Evolutionary conservation across 2,888 invertebrate genomes (phyloP), one percentile per base, ranked within the genome.

Genomic region (Timema podura): DNA sequence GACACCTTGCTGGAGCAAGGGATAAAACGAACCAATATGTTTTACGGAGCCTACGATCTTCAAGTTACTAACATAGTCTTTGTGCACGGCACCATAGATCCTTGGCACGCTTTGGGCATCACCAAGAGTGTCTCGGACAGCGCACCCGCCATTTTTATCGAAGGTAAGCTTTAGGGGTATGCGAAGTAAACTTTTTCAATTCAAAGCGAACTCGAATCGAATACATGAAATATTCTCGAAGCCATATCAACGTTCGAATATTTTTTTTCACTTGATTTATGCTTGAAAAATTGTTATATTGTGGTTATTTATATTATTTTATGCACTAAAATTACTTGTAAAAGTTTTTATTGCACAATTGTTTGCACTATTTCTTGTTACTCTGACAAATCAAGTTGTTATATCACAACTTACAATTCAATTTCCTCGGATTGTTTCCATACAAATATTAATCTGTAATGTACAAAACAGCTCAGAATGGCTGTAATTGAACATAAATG

Each of bases 1-100:
- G 77, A 80, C 5, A 80, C 84, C 0, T 86, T 90, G 73, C 79
- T 95, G 54, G 79, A 87, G 11, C 77, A 82, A 0, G 90, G 86
- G 1, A 87, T 91, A 1, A 80, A 84, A 0, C 84, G 89, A 76
- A 95, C 94, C 0, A 96, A 96, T 78, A 85, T 80, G n/a, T 81
- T 87, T 65, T 96, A 95, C 77, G 95, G 95, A 0, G 94, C 87
- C 0, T 81, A 91, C 6, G 84, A 88, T 70, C 86, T 94, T 48
- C 80, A 87, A 11, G 89, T 88, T 0, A 85, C 85, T 11, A 88
- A 92, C 75, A 90, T 95, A 8, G 88, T 95, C 0, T 95, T 90
- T 78, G 91, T 94, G 6, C 95, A 96, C 77, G 96, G 96, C 44
- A 90, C 92, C 0, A 88, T 95, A 67, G 96, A 96, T 83, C 93